These are phyloP conservation scores for Oscarella lobularis DNA, from an alignment of 37 sponge, comb jelly and placozoan species.

Conservation along the genomic window DNA sequence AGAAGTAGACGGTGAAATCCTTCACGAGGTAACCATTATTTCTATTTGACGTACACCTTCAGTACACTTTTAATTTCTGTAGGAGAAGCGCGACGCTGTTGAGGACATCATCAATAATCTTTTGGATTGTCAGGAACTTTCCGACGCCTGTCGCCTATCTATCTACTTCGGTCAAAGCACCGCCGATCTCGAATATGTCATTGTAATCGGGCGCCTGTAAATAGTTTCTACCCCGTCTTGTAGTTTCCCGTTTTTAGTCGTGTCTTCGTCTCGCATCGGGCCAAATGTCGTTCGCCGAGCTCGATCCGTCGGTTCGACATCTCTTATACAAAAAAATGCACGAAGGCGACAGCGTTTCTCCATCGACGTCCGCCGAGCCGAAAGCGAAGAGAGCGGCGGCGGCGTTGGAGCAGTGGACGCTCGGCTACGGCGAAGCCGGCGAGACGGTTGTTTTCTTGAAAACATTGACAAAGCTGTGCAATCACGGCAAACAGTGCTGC, in stretches of 20 bases:
- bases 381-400: too few species aligned
- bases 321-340: not conserved
- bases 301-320: not conserved
- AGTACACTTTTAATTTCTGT: too few species aligned
- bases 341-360: too few species aligned
- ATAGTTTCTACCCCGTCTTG: not conserved
- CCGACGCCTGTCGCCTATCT: not conserved
- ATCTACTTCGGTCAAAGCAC: not conserved
- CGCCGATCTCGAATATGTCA: not conserved
- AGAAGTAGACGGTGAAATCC: too few species aligned
- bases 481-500: not conserved
- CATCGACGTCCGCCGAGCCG: too few species aligned
- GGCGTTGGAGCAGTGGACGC: not conserved
- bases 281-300: not conserved
- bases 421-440: not conserved
- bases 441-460: not conserved
- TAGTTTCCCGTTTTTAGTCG: not conserved
- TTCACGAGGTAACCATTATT: too few species aligned
- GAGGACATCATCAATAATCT: not conserved
- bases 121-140: not conserved
- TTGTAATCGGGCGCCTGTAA: not conserved
- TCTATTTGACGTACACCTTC: too few species aligned
- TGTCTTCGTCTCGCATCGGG: not conserved
- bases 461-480: not conserved
- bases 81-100: not conserved